Evolutionary conservation across 2,113 vertebrate species (phyloP).

Genomic region (Rhinichthys klamathensis): DNA sequence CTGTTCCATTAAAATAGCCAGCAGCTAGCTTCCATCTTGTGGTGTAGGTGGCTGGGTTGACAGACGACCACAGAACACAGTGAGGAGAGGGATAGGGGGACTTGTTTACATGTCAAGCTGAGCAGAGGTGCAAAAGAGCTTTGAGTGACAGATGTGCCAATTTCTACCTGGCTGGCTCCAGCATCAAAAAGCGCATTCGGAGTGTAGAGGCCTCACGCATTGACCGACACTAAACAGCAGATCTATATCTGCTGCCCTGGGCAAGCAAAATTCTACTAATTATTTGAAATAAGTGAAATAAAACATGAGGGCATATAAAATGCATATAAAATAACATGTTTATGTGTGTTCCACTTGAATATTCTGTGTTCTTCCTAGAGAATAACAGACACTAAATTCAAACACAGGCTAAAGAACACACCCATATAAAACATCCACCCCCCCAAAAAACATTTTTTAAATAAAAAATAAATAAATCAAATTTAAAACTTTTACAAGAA

Average conservation of each 20-base stretch:
- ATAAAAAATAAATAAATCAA: not conserved
- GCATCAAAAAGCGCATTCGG: constrained; percentile 33
- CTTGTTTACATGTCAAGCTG: constrained; percentile 52
- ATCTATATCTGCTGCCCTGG: constrained; percentile 5
- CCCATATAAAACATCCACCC: not conserved
- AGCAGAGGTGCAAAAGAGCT: constrained; percentile 47
- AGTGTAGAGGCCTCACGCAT: constrained; percentile 18
- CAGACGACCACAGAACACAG: constrained; percentile 55
- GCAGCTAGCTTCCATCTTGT: constrained; percentile 53
- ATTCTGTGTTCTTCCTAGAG: not conserved
- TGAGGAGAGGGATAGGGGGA: constrained; percentile 43
- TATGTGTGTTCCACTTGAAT: not conserved
- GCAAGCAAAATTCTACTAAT: constrained; percentile 16
- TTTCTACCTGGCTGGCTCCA: constrained; percentile 45
- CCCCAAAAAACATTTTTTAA: not conserved
- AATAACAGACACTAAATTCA: not conserved
- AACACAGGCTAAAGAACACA: not conserved
- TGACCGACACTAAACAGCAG: constrained; percentile 1
- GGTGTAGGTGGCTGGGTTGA: constrained; percentile 51
- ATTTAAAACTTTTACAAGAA: not conserved
- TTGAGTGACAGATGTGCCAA: constrained; percentile 60
- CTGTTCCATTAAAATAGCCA: constrained; percentile 54
- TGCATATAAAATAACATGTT: not conserved
- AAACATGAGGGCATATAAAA: not conserved
- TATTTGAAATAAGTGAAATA: not conserved